phyloP scores from a whole-genome alignment of 30 jellyfish, hydroid and myxozoan genomes.

The Pseudorhiza aurosa region DNA sequence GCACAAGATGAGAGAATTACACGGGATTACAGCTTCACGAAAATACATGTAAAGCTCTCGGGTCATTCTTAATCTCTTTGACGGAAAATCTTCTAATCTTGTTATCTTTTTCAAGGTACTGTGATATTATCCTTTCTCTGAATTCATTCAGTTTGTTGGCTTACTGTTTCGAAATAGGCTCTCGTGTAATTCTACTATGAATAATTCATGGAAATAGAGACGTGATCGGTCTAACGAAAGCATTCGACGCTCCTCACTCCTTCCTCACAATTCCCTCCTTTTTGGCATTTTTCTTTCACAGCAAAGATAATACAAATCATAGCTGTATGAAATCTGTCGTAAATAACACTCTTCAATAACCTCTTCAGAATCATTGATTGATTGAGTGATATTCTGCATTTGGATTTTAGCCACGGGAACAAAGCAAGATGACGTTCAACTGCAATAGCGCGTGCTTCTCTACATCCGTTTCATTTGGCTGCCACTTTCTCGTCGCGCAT shows the following conservation, averaged over 20 bases:
- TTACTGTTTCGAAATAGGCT: slow-evolving; percentile 41
- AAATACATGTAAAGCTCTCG: slow-evolving; percentile 5
- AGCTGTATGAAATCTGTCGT: no score
- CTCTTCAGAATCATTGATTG: no score
- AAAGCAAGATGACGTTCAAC: no score
- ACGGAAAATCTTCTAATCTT: slow-evolving; percentile 40
- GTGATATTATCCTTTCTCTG: slow-evolving; percentile 35
- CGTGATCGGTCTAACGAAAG: slow-evolving; percentile 6
- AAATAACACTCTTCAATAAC: no score
- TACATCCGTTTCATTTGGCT: no score
- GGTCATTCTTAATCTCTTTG: slow-evolving; percentile 56
- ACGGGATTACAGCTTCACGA: neutral
- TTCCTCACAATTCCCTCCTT: neutral
- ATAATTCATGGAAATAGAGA: slow-evolving; percentile 15
- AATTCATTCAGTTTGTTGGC: neutral
- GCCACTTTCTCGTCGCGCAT: no score
- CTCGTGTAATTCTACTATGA: slow-evolving; percentile 25
- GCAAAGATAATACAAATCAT: neutral
- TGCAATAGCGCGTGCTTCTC: no score
- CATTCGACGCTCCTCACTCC: neutral
- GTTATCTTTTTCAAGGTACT: slow-evolving; percentile 32
- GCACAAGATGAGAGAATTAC: slow-evolving; percentile 26
- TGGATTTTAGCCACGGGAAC: no score
- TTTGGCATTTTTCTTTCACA: neutral
- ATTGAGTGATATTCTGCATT: no score